Evolutionary conservation across 2,888 invertebrate species (phyloP).

Genomic region (Hemistola chrysoprasaria): DNA sequence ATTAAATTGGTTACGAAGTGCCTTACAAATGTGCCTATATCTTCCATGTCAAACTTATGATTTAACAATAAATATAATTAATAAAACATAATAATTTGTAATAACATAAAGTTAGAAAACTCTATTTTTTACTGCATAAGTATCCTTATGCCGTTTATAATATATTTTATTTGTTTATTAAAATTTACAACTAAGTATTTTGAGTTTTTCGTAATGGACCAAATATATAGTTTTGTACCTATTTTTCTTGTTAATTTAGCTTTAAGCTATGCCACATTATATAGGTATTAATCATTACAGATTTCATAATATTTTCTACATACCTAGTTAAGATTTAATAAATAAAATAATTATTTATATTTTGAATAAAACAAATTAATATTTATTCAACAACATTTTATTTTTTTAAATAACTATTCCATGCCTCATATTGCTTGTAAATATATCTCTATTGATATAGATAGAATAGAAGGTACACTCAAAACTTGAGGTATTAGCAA

Average conservation of each 20-base stretch:
- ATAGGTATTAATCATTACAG: too few species aligned
- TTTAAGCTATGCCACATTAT: too few species aligned
- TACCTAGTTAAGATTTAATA: too few species aligned
- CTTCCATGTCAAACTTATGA: conserved; percentile 12
- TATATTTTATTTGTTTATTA: too few species aligned
- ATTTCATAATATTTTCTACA: too few species aligned
- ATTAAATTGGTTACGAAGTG: conserved; percentile 29
- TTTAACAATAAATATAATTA: not conserved
- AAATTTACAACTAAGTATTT: too few species aligned
- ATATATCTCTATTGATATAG: conserved; percentile 19
- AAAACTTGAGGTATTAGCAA: conserved; percentile 54
- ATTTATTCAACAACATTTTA: conserved; percentile 12
- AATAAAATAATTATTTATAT: conserved; percentile 15
- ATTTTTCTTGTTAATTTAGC: conserved; percentile 1
- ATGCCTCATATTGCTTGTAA: conserved; percentile 19
- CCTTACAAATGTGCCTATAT: conserved; percentile 42
- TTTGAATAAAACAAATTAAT: conserved; percentile 2
- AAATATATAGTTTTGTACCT: too few species aligned
- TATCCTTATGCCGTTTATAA: too few species aligned
- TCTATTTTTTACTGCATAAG: too few species aligned
- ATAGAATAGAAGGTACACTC: conserved; percentile 21
- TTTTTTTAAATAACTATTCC: conserved; percentile 18
- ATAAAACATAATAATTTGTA: too few species aligned
- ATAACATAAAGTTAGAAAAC: too few species aligned
- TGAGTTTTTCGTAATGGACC: too few species aligned